A percentile compares a stretch with the other conserved stretches of the same genome.
Evolutionary conservation across 2,888 invertebrate species (phyloP).

Genomic region (Hirtodrosophila duncani): DNA sequence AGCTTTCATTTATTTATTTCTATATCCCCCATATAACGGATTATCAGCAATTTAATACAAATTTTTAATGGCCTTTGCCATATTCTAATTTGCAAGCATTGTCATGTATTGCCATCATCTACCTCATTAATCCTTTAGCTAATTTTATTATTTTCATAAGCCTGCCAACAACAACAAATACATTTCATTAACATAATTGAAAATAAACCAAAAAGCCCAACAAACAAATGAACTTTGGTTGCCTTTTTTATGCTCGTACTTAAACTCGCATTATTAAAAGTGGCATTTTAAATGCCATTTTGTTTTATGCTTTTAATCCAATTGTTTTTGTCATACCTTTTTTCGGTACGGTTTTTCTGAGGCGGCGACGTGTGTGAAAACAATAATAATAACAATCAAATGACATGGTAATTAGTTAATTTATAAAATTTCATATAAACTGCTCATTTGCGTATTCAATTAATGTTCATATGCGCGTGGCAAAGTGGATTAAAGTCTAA

Average conservation of each 20-base stretch:
- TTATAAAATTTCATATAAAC: conserved; percentile 58
- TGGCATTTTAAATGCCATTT: conserved; percentile 49
- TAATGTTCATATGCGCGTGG: conserved; percentile 54
- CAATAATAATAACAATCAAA: conserved; percentile 31
- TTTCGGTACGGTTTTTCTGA: too few species aligned
- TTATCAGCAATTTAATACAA: background rate
- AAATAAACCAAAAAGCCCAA: conserved; percentile 50
- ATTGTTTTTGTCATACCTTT: conserved; percentile 41
- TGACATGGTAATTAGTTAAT: conserved; percentile 58
- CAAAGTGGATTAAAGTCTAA: conserved; percentile 63
- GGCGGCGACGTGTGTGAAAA: conserved; percentile 21
- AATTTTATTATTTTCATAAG: conserved; percentile 5
- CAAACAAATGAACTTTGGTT: conserved; percentile 28
- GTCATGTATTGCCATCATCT: too few species aligned
- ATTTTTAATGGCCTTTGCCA: too few species aligned
- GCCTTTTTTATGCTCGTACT: conserved; percentile 5
- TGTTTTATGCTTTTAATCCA: conserved; percentile 57
- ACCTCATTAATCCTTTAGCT: too few species aligned
- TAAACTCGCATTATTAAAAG: conserved; percentile 47
- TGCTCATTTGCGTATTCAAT: conserved; percentile 62
- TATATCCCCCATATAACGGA: conserved; percentile 2
- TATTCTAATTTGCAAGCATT: too few species aligned
- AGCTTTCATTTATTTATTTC: too few species aligned
- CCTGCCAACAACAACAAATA: conserved; percentile 11
- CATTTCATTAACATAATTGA: conserved; percentile 63